These are phyloP conservation scores for Rhizomys pruinosus DNA, from an alignment of 2,113 vertebrate genomes.

Conservation along the genomic window DNA sequence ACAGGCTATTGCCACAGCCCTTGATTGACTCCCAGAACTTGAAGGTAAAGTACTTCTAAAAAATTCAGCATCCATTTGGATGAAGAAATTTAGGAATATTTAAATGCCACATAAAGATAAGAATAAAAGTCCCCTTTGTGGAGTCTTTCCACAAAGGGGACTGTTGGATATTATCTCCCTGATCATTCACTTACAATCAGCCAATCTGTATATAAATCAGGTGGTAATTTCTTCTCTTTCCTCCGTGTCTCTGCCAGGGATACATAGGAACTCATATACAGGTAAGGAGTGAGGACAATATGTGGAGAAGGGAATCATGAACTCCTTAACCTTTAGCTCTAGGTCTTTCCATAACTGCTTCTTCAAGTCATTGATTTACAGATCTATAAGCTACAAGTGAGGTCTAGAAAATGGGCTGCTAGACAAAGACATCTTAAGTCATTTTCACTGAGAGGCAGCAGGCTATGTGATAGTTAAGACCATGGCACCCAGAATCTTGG, in stretches of 20 bases:
- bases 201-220: not conserved
- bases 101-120: conserved; percentile 24
- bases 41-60: too few species aligned
- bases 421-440: not conserved
- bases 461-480: not conserved
- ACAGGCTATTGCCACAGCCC: too few species aligned
- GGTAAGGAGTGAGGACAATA: not conserved
- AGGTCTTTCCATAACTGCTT: not conserved
- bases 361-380: not conserved
- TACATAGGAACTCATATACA: not conserved
- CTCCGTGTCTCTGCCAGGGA: not conserved
- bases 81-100: conserved; percentile 2
- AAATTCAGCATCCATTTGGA: conserved; percentile 30
- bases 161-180: conserved; percentile 21
- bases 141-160: not conserved
- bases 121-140: not conserved
- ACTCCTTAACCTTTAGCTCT: not conserved
- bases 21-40: too few species aligned
- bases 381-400: not conserved
- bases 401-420: not conserved
- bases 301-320: not conserved
- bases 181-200: not conserved
- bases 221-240: not conserved
- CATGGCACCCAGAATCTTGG: not conserved
- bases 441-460: not conserved